Evolutionary conservation across 2,113 vertebrate species (phyloP).

Genomic region (Clarias macrocephalus): DNA sequence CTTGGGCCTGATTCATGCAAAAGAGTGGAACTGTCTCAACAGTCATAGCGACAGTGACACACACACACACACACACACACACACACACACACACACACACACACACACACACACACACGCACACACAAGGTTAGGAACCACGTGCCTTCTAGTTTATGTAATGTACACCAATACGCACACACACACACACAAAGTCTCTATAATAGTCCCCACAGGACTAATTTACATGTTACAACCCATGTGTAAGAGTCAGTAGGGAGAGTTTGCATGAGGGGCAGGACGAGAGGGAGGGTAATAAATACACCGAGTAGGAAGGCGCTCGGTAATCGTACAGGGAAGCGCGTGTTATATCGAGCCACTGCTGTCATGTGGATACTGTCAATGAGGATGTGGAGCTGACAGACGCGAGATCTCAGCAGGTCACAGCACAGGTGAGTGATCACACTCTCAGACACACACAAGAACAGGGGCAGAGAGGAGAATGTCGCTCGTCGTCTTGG

Average conservation of each 20-base stretch:
- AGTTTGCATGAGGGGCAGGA: not conserved
- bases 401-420: not conserved
- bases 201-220: slow-evolving; percentile 54
- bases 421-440: slow-evolving; percentile 42
- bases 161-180: slow-evolving; percentile 58
- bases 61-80: not conserved
- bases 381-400: slow-evolving; percentile 33
- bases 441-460: not conserved
- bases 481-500: not conserved
- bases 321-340: not conserved
- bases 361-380: slow-evolving; percentile 23
- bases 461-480: not conserved
- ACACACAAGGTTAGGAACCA: not conserved
- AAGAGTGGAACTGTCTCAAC: not conserved
- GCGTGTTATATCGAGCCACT: not conserved
- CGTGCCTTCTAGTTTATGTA: slow-evolving; percentile 57
- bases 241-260: slow-evolving; percentile 54
- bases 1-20: slow-evolving; percentile 12
- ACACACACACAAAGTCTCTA: slow-evolving; percentile 56
- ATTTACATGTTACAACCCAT: slow-evolving; percentile 72
- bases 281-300: not conserved
- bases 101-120: not conserved
- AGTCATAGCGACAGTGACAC: not conserved
- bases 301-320: not conserved
- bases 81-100: slow-evolving; percentile 11